Conservation (phyloP, 2,797 vertebrate genomes). For the Pseudopleuronectes americanus region DNA sequence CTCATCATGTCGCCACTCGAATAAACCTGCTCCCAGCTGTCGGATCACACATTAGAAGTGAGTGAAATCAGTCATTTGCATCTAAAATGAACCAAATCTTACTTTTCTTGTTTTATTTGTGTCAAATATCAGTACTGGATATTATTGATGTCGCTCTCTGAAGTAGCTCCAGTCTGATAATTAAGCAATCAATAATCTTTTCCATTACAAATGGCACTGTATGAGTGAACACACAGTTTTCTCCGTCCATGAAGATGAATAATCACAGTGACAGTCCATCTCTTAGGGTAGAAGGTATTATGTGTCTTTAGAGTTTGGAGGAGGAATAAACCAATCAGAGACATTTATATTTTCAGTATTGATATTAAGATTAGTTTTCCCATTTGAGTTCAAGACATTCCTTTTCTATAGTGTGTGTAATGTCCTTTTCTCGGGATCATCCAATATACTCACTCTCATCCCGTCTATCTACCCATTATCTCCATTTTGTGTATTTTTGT, state of each 20-base stretch:
- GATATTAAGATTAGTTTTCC: background rate
- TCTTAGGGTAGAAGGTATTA: no score
- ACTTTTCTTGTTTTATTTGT: conserved; percentile 10
- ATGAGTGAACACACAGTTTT: conserved; percentile 20
- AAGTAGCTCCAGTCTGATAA: conserved; percentile 24
- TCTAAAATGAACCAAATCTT: background rate
- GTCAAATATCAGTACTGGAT: conserved; percentile 22
- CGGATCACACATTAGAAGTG: conserved; percentile 13
- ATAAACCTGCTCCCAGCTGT: conserved; percentile 20
- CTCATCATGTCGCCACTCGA: conserved; percentile 47
- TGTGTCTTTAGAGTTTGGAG: background rate
- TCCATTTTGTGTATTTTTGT: conserved; percentile 30
- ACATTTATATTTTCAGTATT: background rate
- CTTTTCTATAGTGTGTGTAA: conserved; percentile 9
- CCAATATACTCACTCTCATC: conserved; percentile 9
- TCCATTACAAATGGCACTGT: conserved; percentile 28
- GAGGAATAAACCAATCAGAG: background rate
- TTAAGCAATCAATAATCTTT: conserved; percentile 30
- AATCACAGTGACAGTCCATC: no score
- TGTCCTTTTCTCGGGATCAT: background rate
- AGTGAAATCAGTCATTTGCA: conserved; percentile 24
- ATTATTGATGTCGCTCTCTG: conserved; percentile 33
- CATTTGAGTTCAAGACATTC: conserved; percentile 15
- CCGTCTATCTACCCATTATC: background rate
- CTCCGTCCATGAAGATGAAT: conserved; percentile 12